Evolutionary conservation across 2,797 vertebrate species (phyloP).

Genomic region (Pogonophryne albipinna): DNA sequence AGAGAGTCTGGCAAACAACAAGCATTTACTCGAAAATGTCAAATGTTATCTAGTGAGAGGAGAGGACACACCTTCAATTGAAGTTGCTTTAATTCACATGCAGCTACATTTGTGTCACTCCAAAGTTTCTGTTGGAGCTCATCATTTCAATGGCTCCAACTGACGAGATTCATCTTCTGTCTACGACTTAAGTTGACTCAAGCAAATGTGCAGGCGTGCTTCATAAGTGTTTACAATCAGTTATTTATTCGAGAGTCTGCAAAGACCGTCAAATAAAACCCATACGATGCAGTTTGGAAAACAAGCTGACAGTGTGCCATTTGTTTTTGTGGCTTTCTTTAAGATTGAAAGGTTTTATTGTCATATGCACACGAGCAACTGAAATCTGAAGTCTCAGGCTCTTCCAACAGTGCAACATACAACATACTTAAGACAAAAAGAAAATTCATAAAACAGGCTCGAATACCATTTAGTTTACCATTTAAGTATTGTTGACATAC

Average conservation of each 20-base stretch:
- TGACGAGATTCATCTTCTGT: not conserved
- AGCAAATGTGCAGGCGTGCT: not conserved
- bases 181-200: not conserved
- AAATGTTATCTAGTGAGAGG: slow-evolving; percentile 11
- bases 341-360: too few species aligned
- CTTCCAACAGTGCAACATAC: too few species aligned
- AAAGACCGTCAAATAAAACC: not conserved
- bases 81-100: slow-evolving; percentile 29
- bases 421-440: too few species aligned
- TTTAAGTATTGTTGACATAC: too few species aligned
- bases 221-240: not conserved
- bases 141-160: not conserved
- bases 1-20: slow-evolving; percentile 1
- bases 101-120: not conserved
- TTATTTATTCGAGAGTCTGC: not conserved
- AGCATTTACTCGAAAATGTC: not conserved
- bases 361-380: too few species aligned
- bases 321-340: not conserved
- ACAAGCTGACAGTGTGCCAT: not conserved
- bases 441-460: too few species aligned
- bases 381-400: too few species aligned
- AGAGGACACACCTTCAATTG: slow-evolving; percentile 5
- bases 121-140: not conserved
- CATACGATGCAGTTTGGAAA: not conserved
- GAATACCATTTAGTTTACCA: too few species aligned